Conservation (phyloP, 2,113 vertebrate genomes). For the Albula goreensis region DNA sequence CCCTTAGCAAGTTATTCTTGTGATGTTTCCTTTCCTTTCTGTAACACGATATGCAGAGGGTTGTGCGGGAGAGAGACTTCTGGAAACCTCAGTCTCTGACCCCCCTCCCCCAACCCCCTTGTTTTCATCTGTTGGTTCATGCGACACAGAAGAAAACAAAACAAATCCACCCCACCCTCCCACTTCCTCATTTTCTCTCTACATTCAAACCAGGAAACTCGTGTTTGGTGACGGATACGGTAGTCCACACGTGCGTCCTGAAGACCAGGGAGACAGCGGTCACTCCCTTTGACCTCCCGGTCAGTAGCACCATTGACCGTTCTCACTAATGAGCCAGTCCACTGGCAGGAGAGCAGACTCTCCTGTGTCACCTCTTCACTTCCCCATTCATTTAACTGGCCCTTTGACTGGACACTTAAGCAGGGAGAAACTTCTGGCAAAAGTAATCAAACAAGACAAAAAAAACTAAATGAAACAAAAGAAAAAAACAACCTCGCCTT, state of each 20-base stretch:
- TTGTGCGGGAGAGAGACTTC: conserved; percentile 44
- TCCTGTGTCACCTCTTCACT: conserved; percentile 2
- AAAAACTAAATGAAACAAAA: neutral
- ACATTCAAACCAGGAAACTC: conserved; percentile 35
- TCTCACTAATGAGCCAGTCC: conserved; percentile 6
- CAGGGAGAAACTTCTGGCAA: conserved; percentile 34
- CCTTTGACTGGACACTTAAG: conserved; percentile 25
- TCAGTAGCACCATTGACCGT: conserved; percentile 43
- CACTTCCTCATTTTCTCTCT: conserved; percentile 27
- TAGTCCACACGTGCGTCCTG: conserved; percentile 36
- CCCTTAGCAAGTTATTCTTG: conserved; percentile 42
- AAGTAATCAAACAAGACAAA: neutral
- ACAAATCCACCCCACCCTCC: conserved; percentile 35
- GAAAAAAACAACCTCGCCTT: conserved; percentile 6
- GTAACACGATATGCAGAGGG: conserved; percentile 59
- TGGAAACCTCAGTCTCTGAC: conserved; percentile 27
- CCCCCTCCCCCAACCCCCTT: neutral
- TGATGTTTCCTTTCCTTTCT: conserved; percentile 40
- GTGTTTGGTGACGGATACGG: conserved; percentile 37
- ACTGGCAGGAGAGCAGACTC: neutral
- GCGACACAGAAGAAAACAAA: conserved; percentile 46
- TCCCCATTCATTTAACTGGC: neutral
- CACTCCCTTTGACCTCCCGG: conserved; percentile 26
- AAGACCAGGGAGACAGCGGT: conserved; percentile 28
- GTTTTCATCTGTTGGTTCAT: conserved; percentile 35